Base-by-base conservation (phyloP, 1,140 invertebrate species). In the Cephus cinctus region DNA sequence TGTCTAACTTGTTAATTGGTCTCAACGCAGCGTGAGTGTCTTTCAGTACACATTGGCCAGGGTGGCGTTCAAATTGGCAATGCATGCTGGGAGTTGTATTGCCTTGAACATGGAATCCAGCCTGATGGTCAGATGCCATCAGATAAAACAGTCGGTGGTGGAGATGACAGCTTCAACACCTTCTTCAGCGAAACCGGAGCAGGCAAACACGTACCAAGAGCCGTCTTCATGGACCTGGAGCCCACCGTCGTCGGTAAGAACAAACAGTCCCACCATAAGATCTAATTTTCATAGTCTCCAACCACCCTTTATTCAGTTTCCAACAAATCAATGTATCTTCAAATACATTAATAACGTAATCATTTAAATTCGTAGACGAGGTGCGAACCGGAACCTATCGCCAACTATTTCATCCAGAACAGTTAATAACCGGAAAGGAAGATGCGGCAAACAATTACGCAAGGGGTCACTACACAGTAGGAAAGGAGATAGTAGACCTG, bases 31-130 rank as follows among this genome's bases (percentile, higher is more conserved):
- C 39, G 39, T 22, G 39, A 41, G n/a, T 86, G 85, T 73, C 84
- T 85, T 73, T 84, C 82, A 43, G 78, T 87, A 67, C 85, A 87
- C 60, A 80, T 86, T 61, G 85, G 85, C 50, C 85, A 87, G 75
- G 85, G 85, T 63, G 84, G 85, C 63, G 82, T 84, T n/a, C n/a
- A n/a, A n/a, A n/a, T n/a, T n/a, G n/a, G n/a, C n/a, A n/a, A n/a
- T n/a, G n/a, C n/a, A n/a, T n/a, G n/a, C n/a, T n/a, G n/a, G n/a
- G n/a, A n/a, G n/a, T n/a, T n/a, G n/a, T n/a, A n/a, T n/a, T n/a
- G n/a, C n/a, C n/a, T n/a, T n/a, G n/a, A n/a, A n/a, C n/a, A n/a
- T n/a, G n/a, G n/a, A n/a, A n/a, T n/a, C n/a, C n/a, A n/a, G n/a
- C n/a, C n/a, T n/a, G n/a, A n/a, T n/a, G 63, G 90, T 2, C 80